Evolutionary conservation across 1,140 invertebrate genomes (phyloP), one percentile per base, ranked within the genome.

Genomic region (Arctopsyche grandis): DNA sequence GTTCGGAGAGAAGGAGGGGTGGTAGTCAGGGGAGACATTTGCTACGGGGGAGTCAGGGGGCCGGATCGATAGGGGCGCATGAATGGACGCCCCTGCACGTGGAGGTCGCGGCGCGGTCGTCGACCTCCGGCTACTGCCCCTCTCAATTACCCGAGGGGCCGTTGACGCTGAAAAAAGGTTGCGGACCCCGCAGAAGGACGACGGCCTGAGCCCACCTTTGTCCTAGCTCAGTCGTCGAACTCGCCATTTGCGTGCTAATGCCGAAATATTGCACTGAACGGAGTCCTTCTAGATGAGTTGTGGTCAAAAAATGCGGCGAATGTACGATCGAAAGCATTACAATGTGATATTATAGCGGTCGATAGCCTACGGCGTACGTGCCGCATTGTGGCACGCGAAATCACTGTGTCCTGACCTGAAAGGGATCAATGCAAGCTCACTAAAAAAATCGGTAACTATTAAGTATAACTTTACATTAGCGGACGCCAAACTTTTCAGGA

Each of bases 171-270:
- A 69, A 24, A 46, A 48, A 22, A 38, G 29, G 60, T 44, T 24
- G 43, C 38, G 19, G 77, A 43, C 38, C 69, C 58, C 70, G 24
- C 9, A 21, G 69, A 21, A 38, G 56, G 79, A 29, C 52, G 79
- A 60, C 75, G 69, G 66, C 75, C 70, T 76, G 74, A 75, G 71
- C 66, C 73, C 74, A 74, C 74, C 29, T 16, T 29, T 16, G n/a
- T 38, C 44, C 44, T 19, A n/a, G 38, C 70, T 16, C 12, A 5
- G 38, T 14, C 7, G 70, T 7, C 44, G 44, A 46, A 12, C 5
- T 46, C 44, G 44, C 5, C 44, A 12, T 46, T 46, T 5, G 44
- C 44, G 44, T 12, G 44, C n/a, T n/a, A n/a, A n/a, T n/a, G n/a
- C n/a, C n/a, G n/a, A n/a, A n/a, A n/a, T n/a, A n/a, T n/a, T n/a